Conservation (phyloP, 2,113 vertebrate genomes). For the Corythoichthys haematopterus region DNA sequence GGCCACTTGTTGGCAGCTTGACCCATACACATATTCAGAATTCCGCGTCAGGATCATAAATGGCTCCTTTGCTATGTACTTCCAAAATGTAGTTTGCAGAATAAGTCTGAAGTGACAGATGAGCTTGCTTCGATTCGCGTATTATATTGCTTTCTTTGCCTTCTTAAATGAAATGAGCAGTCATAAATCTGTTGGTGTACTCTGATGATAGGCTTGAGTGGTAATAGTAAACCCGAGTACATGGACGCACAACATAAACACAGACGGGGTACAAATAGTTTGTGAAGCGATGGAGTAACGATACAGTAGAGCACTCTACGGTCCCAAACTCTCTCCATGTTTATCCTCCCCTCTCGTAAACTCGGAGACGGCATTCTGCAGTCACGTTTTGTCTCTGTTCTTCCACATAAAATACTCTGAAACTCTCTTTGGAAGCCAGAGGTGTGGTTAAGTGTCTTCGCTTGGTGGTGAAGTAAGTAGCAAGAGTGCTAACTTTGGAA, state of each 20-base stretch:
- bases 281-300: slow-evolving; percentile 18
- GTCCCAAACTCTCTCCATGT: slow-evolving; percentile 23
- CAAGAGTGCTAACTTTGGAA: not conserved
- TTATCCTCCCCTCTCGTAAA: slow-evolving; percentile 50
- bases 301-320: slow-evolving; percentile 1
- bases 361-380: slow-evolving; percentile 55
- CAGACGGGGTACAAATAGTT: slow-evolving; percentile 8
- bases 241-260: not conserved
- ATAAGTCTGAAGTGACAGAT: slow-evolving; percentile 40
- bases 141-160: slow-evolving; percentile 29
- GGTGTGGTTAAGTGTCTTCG: not conserved
- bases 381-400: slow-evolving; percentile 31
- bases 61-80: slow-evolving; percentile 31
- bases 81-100: slow-evolving; percentile 34
- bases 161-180: slow-evolving; percentile 31
- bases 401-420: slow-evolving; percentile 35
- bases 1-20: slow-evolving; percentile 50
- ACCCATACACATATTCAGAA: slow-evolving; percentile 54
- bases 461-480: not conserved
- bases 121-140: slow-evolving; percentile 37
- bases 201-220: slow-evolving; percentile 37
- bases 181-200: slow-evolving; percentile 39
- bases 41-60: slow-evolving; percentile 48
- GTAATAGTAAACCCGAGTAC: slow-evolving; percentile 3
- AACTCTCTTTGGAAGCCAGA: not conserved